Evolutionary conservation across 2,888 invertebrate genomes (phyloP).

Genomic region (Carcina quercana): DNA sequence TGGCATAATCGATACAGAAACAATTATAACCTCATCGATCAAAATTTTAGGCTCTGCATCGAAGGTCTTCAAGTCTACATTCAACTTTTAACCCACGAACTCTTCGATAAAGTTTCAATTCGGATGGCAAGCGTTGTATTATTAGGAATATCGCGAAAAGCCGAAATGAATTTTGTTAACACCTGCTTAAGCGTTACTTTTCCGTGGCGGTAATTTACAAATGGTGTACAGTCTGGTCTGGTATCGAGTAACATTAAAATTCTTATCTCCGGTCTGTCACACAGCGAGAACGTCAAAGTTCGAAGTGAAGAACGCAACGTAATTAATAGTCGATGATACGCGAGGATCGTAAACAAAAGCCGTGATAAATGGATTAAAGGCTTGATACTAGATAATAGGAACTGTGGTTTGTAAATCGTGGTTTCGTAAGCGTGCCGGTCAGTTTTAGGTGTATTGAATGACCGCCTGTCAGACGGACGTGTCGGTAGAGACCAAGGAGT

Average conservation of each 20-base stretch:
- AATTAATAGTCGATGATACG: slow-evolving; percentile 74
- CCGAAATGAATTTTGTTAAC: background rate
- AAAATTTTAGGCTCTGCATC: slow-evolving; percentile 61
- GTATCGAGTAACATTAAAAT: slow-evolving; percentile 66
- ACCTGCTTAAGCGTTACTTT: slow-evolving; percentile 30
- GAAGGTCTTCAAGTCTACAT: slow-evolving; percentile 32
- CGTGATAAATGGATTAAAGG: slow-evolving; percentile 71
- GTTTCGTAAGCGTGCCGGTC: slow-evolving; percentile 59
- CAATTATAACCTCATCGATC: slow-evolving; percentile 74
- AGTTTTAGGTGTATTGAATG: slow-evolving; percentile 33
- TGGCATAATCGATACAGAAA: slow-evolving; percentile 75
- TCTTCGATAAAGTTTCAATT: slow-evolving; percentile 33
- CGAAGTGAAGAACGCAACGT: slow-evolving; percentile 70
- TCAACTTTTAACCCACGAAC: slow-evolving; percentile 26
- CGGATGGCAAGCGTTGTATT: background rate
- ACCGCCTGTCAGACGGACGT: slow-evolving; percentile 23
- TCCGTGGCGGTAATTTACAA: slow-evolving; percentile 13
- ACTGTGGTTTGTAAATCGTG: slow-evolving; percentile 65
- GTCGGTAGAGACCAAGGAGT: too few relatives aligned
- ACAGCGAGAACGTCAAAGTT: slow-evolving; percentile 72
- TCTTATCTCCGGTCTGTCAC: slow-evolving; percentile 73
- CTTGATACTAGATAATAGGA: slow-evolving; percentile 66
- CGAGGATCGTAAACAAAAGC: slow-evolving; percentile 73
- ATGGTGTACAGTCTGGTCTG: slow-evolving; percentile 44
- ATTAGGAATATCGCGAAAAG: too few relatives aligned